Evolutionary conservation across 1,140 invertebrate species (phyloP).

Genomic region (Bacillus rossius): DNA sequence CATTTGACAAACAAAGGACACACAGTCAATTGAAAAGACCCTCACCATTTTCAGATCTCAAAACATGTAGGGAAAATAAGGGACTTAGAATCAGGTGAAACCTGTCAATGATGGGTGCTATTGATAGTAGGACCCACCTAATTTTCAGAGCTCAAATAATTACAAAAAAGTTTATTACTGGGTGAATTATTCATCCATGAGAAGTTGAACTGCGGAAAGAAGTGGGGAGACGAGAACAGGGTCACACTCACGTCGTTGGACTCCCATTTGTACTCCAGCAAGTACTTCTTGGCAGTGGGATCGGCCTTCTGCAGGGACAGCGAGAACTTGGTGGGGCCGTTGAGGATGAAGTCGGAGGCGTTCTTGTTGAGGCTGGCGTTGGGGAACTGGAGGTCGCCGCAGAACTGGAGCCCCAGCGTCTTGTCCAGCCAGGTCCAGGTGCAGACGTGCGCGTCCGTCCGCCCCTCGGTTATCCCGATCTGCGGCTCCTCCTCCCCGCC

Average conservation of each 20-base stretch:
- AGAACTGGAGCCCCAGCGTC: conserved; percentile 76
- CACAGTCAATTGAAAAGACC: too few relatives aligned
- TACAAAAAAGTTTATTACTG: too few relatives aligned
- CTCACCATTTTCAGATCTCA: too few relatives aligned
- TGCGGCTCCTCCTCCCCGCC: conserved; percentile 50
- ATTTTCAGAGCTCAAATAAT: too few relatives aligned
- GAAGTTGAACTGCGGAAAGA: too few relatives aligned
- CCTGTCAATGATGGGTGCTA: too few relatives aligned
- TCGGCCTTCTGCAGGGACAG: conserved; percentile 78
- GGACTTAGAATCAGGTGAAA: too few relatives aligned
- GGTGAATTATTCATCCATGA: too few relatives aligned
- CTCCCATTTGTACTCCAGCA: conserved; percentile 67
- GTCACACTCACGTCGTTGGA: conserved; percentile 42
- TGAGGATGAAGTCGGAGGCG: conserved; percentile 68
- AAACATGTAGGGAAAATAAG: too few relatives aligned
- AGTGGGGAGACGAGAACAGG: too few relatives aligned
- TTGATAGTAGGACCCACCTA: too few relatives aligned
- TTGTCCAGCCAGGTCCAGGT: conserved; percentile 68
- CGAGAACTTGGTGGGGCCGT: conserved; percentile 71
- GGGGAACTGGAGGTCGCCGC: conserved; percentile 67
- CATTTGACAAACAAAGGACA: too few relatives aligned
- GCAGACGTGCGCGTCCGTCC: conserved; percentile 50
- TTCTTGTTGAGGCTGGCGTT: conserved; percentile 56
- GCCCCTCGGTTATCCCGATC: conserved; percentile 47
- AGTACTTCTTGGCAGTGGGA: conserved; percentile 63